These are phyloP conservation scores for Cyclargus thomasi DNA, from an alignment of 1,140 invertebrate genomes.

Conservation along the genomic window DNA sequence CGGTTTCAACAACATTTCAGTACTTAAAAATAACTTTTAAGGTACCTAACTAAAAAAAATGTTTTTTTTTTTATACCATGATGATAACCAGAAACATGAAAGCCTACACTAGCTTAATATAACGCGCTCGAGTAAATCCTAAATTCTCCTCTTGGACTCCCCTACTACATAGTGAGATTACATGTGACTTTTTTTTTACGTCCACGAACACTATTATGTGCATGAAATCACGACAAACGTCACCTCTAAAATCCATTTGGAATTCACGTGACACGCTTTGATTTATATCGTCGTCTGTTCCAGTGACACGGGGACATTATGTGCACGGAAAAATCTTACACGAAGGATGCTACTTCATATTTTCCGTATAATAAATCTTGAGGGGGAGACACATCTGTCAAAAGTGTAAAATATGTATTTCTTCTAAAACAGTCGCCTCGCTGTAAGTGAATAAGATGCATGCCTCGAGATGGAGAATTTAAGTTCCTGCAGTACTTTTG, in stretches of 20 bases:
- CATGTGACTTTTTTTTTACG: too few relatives aligned
- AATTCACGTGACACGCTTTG: constrained; percentile 25
- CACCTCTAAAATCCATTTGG: constrained; percentile 11
- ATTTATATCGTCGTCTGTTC: constrained; percentile 40
- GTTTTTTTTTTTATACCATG: too few relatives aligned
- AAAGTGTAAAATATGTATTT: constrained; percentile 72
- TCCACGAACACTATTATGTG: neutral
- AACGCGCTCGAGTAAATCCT: too few relatives aligned
- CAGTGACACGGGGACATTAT: constrained; percentile 32
- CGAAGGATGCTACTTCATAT: constrained; percentile 59
- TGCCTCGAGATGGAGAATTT: constrained; percentile 27
- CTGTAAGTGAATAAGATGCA: constrained; percentile 49
- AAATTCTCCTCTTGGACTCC: too few relatives aligned
- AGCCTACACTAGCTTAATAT: too few relatives aligned
- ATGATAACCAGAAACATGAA: too few relatives aligned
- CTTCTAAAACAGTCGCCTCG: constrained; percentile 48
- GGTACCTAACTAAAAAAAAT: too few relatives aligned
- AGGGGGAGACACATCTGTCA: constrained; percentile 66
- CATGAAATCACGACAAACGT: neutral
- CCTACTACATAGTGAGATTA: too few relatives aligned
- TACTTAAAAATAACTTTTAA: too few relatives aligned
- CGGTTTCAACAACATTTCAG: too few relatives aligned
- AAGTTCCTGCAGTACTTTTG: constrained; percentile 16
- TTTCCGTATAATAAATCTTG: constrained; percentile 61
- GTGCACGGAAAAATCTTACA: constrained; percentile 47